phyloP scores from a whole-genome alignment of 2,113 vertebrate genomes.

The Dermatemys mawii region DNA sequence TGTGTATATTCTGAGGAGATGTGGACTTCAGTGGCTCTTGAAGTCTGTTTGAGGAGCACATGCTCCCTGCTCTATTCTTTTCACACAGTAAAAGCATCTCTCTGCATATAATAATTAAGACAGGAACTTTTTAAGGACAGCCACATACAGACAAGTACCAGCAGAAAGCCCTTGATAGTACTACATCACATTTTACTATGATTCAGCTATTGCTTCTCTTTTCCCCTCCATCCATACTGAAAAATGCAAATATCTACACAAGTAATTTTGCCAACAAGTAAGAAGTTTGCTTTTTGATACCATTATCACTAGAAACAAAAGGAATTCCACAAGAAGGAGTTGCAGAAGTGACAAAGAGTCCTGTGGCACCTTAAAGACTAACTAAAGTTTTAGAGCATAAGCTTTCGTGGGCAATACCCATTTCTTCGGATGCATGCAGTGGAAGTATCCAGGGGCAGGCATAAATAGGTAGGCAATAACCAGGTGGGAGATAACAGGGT shows the following conservation, averaged over 20 bases:
- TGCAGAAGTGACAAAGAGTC: too few relatives aligned
- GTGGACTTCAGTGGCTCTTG: too few relatives aligned
- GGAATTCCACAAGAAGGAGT: conserved; percentile 58
- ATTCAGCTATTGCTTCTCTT: conserved; percentile 29
- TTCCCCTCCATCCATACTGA: conserved; percentile 31
- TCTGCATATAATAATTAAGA: neutral
- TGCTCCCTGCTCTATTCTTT: neutral
- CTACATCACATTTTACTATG: neutral
- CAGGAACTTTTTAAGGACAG: neutral
- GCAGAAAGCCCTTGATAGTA: neutral
- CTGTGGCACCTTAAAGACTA: too few relatives aligned
- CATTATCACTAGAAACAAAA: conserved; percentile 26
- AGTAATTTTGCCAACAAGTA: conserved; percentile 19
- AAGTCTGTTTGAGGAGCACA: neutral
- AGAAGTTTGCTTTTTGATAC: conserved; percentile 56
- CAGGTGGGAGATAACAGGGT: too few relatives aligned
- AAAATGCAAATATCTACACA: neutral
- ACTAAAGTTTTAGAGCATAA: too few relatives aligned
- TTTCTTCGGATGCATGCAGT: too few relatives aligned
- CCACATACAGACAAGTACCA: conserved; percentile 6
- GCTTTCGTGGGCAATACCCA: too few relatives aligned
- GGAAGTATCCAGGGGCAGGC: too few relatives aligned
- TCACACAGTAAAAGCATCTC: neutral
- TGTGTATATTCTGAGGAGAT: neutral
- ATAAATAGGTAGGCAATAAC: too few relatives aligned